Evolutionary conservation across 2,113 vertebrate species (phyloP).

Genomic region (Cisticola juncidis): DNA sequence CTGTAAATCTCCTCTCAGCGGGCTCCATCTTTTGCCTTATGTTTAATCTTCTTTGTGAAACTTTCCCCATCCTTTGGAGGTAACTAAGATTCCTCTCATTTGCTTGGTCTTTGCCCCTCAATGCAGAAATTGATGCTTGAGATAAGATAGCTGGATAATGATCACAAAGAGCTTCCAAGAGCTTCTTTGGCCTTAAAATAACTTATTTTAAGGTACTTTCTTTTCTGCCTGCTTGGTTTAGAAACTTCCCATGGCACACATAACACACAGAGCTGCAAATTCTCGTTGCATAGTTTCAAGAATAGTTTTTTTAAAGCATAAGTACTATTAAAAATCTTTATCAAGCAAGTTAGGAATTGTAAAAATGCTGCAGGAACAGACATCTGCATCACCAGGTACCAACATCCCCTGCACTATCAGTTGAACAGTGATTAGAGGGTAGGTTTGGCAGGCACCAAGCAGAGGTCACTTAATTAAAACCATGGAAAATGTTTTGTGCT

Average conservation of each 20-base stretch:
- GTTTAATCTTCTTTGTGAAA: neutral
- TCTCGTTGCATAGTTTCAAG: neutral
- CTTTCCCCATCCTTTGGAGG: slow-evolving; percentile 35
- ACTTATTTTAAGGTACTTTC: neutral
- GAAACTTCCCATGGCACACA: neutral
- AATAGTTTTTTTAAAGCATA: neutral
- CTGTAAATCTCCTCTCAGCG: neutral
- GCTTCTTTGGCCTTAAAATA: slow-evolving; percentile 3
- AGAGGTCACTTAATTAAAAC: neutral
- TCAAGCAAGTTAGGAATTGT: neutral
- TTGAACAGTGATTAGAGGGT: neutral
- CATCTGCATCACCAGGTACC: neutral
- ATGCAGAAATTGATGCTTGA: slow-evolving; percentile 63
- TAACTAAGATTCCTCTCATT: slow-evolving; percentile 63
- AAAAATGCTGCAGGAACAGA: neutral
- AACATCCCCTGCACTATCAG: neutral
- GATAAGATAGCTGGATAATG: slow-evolving; percentile 47
- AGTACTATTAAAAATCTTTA: neutral
- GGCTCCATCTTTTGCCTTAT: neutral
- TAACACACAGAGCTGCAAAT: neutral
- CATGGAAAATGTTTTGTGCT: neutral
- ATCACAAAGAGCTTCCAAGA: slow-evolving; percentile 46
- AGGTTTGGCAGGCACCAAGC: neutral
- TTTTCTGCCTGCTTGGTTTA: neutral
- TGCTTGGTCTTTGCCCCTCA: slow-evolving; percentile 33